phyloP scores from a whole-genome alignment of 2,113 vertebrate species.

The Okapia johnstoni region DNA sequence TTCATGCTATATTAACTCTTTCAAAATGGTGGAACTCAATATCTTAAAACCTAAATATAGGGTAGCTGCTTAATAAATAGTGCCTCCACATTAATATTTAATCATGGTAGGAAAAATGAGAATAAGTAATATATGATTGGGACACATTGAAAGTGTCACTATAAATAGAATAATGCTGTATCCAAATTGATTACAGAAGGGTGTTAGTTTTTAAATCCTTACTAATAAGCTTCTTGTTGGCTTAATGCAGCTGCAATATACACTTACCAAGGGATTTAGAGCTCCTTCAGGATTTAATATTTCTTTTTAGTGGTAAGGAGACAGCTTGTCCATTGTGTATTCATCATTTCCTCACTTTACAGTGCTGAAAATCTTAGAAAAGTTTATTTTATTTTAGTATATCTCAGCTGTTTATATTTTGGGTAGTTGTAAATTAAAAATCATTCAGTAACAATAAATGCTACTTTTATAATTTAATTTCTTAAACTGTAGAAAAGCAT shows the following conservation, averaged over 20 bases:
- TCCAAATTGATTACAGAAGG: conserved; percentile 72
- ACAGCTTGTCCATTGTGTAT: not conserved
- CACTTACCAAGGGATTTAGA: conserved; percentile 60
- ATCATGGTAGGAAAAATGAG: conserved; percentile 76
- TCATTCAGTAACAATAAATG: conserved; percentile 4
- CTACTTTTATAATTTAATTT: conserved; percentile 1
- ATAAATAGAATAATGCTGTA: conserved; percentile 71
- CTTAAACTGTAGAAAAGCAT: not conserved
- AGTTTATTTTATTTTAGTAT: conserved; percentile 35
- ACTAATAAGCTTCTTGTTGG: conserved; percentile 59
- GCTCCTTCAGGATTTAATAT: conserved; percentile 32
- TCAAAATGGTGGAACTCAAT: conserved; percentile 72
- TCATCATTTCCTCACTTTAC: not conserved
- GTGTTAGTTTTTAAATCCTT: conserved; percentile 58
- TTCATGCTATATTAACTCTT: conserved; percentile 73
- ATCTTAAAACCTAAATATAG: conserved; percentile 80
- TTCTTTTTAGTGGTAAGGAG: conserved; percentile 39
- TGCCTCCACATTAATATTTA: conserved; percentile 81
- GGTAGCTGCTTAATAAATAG: conserved; percentile 72
- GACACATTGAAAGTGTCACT: conserved; percentile 75
- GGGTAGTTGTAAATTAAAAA: not conserved
- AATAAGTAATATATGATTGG: conserved; percentile 78
- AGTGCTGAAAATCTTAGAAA: not conserved
- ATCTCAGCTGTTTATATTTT: not conserved
- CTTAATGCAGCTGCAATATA: conserved; percentile 51